phyloP scores from a whole-genome alignment of 2,797 vertebrate genomes.

The Australoheros facetus region DNA sequence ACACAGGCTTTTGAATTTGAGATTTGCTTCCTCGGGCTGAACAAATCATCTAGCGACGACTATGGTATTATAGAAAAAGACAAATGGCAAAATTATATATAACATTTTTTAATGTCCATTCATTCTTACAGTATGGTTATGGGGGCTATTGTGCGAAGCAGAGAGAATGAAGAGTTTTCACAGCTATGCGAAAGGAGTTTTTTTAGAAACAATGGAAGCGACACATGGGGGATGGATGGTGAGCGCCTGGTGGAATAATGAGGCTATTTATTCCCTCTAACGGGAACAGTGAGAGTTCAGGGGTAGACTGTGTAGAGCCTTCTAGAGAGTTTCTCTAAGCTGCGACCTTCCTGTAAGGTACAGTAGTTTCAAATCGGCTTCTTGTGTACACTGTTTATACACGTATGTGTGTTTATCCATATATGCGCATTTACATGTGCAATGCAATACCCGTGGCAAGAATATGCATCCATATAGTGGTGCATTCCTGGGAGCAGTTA shows the following conservation, averaged over 20 bases:
- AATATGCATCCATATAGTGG: not conserved
- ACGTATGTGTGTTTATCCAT: slow-evolving; percentile 23
- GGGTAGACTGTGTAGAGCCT: slow-evolving; percentile 46
- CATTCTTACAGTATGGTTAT: slow-evolving; percentile 15
- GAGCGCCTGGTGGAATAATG: slow-evolving; percentile 60
- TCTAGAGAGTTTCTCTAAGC: slow-evolving; percentile 47
- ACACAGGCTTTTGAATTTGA: slow-evolving; percentile 5
- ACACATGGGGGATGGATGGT: slow-evolving; percentile 57
- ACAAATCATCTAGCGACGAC: slow-evolving; percentile 3
- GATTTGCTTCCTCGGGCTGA: slow-evolving; percentile 21
- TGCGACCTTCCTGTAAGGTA: slow-evolving; percentile 66
- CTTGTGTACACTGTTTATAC: slow-evolving; percentile 7
- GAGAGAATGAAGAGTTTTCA: slow-evolving; percentile 31
- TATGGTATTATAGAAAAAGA: not conserved
- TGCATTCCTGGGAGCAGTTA: not conserved
- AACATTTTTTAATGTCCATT: slow-evolving; percentile 26
- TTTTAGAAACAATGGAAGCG: slow-evolving; percentile 52
- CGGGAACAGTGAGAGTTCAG: slow-evolving; percentile 63
- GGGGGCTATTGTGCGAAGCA: not conserved
- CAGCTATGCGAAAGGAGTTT: slow-evolving; percentile 20
- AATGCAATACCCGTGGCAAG: not conserved
- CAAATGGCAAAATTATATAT: slow-evolving; percentile 9
- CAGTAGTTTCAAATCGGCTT: slow-evolving; percentile 34
- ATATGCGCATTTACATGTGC: not conserved
- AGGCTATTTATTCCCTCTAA: slow-evolving; percentile 72